Percentiles rank a stretch among this genome's conserved stretches.
Conservation (phyloP, 2,888 invertebrate species). For the Oithona nana region DNA sequence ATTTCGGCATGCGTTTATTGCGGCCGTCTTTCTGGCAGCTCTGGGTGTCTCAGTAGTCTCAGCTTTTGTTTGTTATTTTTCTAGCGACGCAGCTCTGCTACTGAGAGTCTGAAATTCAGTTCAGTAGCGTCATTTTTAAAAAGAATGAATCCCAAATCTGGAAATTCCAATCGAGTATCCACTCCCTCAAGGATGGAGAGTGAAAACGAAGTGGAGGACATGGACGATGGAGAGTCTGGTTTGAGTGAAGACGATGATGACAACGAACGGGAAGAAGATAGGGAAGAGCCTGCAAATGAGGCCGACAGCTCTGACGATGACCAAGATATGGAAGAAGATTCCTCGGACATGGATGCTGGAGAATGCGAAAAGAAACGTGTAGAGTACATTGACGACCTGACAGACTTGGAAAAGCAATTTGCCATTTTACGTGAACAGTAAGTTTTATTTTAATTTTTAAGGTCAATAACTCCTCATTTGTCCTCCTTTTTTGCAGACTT, state of each 20-base stretch:
- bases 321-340: conserved; percentile 24
- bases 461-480: background rate
- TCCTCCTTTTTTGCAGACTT: conserved; percentile 29
- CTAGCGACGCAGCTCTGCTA: too few species aligned
- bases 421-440: conserved; percentile 64
- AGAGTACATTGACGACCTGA: conserved; percentile 66
- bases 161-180: too few species aligned
- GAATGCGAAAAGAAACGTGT: conserved; percentile 66
- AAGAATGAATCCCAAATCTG: too few species aligned
- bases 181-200: too few species aligned
- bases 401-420: conserved; percentile 75
- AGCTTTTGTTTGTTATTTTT: too few species aligned
- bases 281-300: background rate
- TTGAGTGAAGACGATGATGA: background rate
- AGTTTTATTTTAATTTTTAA: conserved; percentile 23
- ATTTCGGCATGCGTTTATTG: too few species aligned
- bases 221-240: background rate
- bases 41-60: too few species aligned
- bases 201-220: background rate
- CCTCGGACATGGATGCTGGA: conserved; percentile 75
- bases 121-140: too few species aligned
- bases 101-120: too few species aligned
- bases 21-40: too few species aligned
- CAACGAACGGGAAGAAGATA: background rate
- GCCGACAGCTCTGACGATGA: background rate